phyloP scores from a whole-genome alignment of 2,797 vertebrate species.

The Carcharodon carcharias region DNA sequence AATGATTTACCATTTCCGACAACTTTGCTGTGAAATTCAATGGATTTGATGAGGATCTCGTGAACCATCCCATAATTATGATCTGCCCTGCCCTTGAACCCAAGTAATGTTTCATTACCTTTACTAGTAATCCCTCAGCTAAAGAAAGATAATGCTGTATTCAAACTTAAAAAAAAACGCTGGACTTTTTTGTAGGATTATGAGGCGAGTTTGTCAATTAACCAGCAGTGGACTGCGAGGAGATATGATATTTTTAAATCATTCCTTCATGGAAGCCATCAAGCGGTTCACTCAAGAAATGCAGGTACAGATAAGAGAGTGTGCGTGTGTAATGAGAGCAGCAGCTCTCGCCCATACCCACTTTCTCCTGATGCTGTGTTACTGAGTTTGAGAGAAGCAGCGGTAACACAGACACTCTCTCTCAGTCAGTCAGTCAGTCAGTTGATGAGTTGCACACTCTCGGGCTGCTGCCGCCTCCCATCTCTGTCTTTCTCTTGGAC shows the following conservation, averaged over 20 bases:
- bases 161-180: neutral
- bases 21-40: neutral
- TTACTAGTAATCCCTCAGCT: too few species aligned
- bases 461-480: neutral
- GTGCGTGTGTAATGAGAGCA: neutral
- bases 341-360: conserved; percentile 27
- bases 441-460: neutral
- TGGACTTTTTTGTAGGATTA: neutral
- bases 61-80: too few species aligned
- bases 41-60: neutral
- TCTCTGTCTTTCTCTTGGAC: neutral
- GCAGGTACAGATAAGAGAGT: neutral
- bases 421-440: neutral
- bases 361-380: conserved; percentile 21
- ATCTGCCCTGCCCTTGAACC: neutral
- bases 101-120: neutral
- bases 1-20: neutral
- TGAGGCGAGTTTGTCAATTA: neutral
- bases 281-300: conserved; percentile 28
- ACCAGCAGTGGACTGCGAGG: neutral
- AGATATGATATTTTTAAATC: neutral
- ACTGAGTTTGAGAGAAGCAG: conserved; percentile 11
- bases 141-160: neutral
- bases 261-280: conserved; percentile 7
- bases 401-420: neutral